A percentile compares a stretch with the other conserved stretches of the same genome.
Evolutionary conservation across 2,113 vertebrate genomes (phyloP).

Genomic region (Dolichotis patagonum): DNA sequence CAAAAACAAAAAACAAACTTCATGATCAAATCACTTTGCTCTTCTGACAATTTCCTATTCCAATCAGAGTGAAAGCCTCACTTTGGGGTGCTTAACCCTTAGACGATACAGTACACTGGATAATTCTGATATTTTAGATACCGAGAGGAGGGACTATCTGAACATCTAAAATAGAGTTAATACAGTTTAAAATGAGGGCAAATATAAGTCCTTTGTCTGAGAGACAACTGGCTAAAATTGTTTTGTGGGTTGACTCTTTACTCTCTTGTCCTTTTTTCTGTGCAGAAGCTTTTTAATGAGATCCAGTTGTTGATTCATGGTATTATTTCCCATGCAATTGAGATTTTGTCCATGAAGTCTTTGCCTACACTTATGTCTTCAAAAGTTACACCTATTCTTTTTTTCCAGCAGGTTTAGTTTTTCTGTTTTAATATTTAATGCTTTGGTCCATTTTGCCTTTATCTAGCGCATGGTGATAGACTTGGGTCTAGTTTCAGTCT

Average conservation of each 20-base stretch:
- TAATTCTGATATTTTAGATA: conserved; percentile 49
- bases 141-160: neutral
- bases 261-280: neutral
- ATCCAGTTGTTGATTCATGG: neutral
- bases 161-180: conserved; percentile 62
- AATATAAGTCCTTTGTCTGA: neutral
- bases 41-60: conserved; percentile 8
- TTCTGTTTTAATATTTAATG: neutral
- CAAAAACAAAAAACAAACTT: neutral
- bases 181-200: conserved; percentile 56
- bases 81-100: conserved; percentile 59
- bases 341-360: neutral
- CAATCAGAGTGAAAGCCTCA: conserved; percentile 50
- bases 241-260: neutral
- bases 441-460: neutral
- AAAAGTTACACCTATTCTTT: neutral
- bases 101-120: neutral
- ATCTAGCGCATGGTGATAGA: neutral
- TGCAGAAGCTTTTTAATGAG: neutral
- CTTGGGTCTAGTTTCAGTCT: neutral
- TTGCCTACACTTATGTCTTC: neutral
- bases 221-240: neutral
- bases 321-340: neutral
- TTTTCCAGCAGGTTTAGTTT: neutral
- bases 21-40: neutral